Evolutionary conservation across 2,797 vertebrate genomes (phyloP).

Genomic region (Xenopus petersii): DNA sequence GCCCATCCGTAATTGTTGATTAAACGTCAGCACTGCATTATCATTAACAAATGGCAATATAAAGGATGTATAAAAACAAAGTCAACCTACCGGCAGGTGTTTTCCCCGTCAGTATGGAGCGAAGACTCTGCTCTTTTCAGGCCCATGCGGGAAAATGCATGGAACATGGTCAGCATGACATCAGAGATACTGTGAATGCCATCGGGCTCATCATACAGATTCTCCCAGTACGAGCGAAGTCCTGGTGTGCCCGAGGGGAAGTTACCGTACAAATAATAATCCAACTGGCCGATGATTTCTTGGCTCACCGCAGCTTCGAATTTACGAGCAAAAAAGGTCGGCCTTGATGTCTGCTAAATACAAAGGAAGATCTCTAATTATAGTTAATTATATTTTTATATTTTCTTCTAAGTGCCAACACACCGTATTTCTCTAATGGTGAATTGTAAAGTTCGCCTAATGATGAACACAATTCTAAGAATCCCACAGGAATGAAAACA

Average conservation of each 20-base stretch:
- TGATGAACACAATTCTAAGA: no score
- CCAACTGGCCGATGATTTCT: conserved; percentile 93
- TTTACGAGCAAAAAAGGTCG: conserved; percentile 96
- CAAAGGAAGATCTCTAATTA: conserved; percentile 8
- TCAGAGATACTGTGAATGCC: conserved; percentile 82
- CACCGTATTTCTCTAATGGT: no score
- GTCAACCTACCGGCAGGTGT: conserved; percentile 83
- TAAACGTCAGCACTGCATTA: no score
- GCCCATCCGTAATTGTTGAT: no score
- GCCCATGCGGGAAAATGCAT: conserved; percentile 85
- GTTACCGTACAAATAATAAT: conserved; percentile 85
- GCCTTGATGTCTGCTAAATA: conserved; percentile 86
- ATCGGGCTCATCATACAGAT: conserved; percentile 83
- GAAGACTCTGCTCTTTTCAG: conserved; percentile 75
- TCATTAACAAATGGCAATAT: not conserved
- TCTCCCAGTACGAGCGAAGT: conserved; percentile 94
- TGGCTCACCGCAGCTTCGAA: conserved; percentile 97
- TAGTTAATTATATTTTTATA: not conserved
- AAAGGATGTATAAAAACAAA: not conserved
- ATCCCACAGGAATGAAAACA: no score
- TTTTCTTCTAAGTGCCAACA: no score
- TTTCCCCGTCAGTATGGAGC: conserved; percentile 73
- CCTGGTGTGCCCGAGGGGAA: conserved; percentile 77
- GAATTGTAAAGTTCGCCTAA: no score
- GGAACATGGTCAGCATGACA: conserved; percentile 83